A percentile compares a stretch with the other conserved stretches of the same genome.
phyloP scores from a whole-genome alignment of 2,888 invertebrate genomes.

The Chromoteleia sp. region DNA sequence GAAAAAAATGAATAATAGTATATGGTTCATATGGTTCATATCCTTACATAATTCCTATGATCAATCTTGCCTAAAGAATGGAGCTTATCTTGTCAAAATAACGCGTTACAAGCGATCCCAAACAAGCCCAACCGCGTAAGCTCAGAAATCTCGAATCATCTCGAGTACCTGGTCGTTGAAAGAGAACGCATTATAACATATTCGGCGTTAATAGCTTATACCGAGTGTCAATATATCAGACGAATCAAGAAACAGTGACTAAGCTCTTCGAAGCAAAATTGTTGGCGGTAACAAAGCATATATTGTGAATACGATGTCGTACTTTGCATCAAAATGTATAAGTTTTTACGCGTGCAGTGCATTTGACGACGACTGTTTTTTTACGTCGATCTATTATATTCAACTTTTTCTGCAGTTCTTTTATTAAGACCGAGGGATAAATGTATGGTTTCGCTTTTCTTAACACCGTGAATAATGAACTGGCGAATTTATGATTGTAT shows the following conservation, averaged over 20 bases:
- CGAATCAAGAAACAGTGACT: constrained; percentile 46
- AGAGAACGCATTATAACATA: constrained; percentile 50
- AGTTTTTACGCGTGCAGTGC: constrained; percentile 36
- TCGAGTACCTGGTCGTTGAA: constrained; percentile 16
- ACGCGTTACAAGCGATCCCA: constrained; percentile 16
- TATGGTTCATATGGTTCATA: not conserved
- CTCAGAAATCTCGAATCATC: constrained; percentile 39
- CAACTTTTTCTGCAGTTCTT: constrained; percentile 9
- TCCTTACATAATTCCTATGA: constrained; percentile 22
- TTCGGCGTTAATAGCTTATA: constrained; percentile 36
- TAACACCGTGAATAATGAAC: constrained; percentile 28
- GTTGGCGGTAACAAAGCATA: constrained; percentile 64
- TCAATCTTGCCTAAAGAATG: constrained; percentile 44
- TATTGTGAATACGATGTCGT: constrained; percentile 58
- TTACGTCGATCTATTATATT: not conserved
- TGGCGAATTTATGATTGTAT: constrained; percentile 32
- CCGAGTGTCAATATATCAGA: constrained; percentile 58
- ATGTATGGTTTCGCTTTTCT: constrained; percentile 1
- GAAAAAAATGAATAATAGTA: constrained; percentile 8
- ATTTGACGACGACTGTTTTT: constrained; percentile 16
- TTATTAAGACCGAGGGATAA: constrained; percentile 33
- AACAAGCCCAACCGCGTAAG: constrained; percentile 4
- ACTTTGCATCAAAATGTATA: constrained; percentile 46
- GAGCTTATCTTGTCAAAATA: constrained; percentile 35
- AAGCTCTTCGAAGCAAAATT: constrained; percentile 59